Percentiles rank a stretch among this genome's conserved stretches.
phyloP scores from a whole-genome alignment of 2,888 invertebrate genomes.

The Yponomeuta evonymella region DNA sequence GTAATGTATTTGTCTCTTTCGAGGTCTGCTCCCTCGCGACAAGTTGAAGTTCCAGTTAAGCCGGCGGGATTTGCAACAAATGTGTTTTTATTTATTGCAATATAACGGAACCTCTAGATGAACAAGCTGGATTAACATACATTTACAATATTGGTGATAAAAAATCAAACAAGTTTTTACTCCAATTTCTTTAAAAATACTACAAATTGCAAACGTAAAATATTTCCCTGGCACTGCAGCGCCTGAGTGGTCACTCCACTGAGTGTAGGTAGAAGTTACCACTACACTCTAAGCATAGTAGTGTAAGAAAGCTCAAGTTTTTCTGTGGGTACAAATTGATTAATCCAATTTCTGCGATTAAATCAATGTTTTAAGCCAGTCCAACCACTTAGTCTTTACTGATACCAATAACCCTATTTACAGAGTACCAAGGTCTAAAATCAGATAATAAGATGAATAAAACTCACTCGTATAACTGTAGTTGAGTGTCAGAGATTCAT shows the following conservation, averaged over 20 bases:
- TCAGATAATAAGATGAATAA: neutral
- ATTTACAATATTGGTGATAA: neutral
- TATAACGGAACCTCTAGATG: slow-evolving; percentile 7
- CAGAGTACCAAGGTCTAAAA: neutral
- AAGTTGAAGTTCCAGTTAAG: slow-evolving; percentile 11
- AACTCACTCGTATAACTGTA: slow-evolving; percentile 4
- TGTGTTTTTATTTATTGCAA: neutral
- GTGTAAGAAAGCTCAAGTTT: too few species aligned
- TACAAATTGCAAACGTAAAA: too few species aligned
- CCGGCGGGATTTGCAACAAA: neutral
- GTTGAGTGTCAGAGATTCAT: slow-evolving; percentile 11
- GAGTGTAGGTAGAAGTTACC: too few species aligned
- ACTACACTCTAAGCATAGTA: too few species aligned
- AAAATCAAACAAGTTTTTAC: too few species aligned
- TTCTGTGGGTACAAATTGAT: too few species aligned
- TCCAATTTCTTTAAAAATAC: too few species aligned
- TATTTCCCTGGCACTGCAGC: too few species aligned
- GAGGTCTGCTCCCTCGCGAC: slow-evolving; percentile 4
- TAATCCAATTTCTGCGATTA: too few species aligned
- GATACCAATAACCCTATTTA: neutral
- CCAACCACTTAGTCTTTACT: too few species aligned
- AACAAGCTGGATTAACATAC: neutral
- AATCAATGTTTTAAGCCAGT: too few species aligned
- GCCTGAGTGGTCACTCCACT: too few species aligned
- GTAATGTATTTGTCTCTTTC: slow-evolving; percentile 11